Evolutionary conservation across 2,113 vertebrate species (phyloP).

Genomic region (Ptilorrhoa leucosticta): DNA sequence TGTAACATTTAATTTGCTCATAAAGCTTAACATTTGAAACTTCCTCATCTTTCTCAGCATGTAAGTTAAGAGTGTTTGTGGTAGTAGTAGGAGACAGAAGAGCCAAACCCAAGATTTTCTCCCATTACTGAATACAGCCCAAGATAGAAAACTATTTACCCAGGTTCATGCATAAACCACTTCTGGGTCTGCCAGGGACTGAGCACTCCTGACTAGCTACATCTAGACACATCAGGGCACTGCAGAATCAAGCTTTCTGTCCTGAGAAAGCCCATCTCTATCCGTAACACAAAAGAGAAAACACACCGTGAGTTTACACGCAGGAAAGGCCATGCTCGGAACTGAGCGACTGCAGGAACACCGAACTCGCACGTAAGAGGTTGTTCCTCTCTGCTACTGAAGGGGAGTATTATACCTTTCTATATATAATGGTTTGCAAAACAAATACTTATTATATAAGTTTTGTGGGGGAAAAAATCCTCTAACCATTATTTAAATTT

Average conservation of each 20-base stretch:
- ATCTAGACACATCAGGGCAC: neutral
- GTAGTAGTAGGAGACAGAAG: neutral
- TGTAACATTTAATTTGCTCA: neutral
- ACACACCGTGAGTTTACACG: neutral
- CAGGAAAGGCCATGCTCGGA: neutral
- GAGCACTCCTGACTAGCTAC: neutral
- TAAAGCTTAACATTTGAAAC: neutral
- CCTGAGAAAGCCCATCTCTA: neutral
- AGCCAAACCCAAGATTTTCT: neutral
- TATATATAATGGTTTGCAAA: neutral
- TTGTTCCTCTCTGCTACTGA: neutral
- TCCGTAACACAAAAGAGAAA: neutral
- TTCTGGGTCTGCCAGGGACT: neutral
- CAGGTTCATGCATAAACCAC: neutral
- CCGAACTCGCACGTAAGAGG: neutral
- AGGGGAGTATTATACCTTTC: neutral
- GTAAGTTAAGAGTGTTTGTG: neutral
- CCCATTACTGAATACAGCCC: neutral
- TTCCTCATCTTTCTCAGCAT: neutral
- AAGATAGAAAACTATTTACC: neutral
- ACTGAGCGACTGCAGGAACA: neutral
- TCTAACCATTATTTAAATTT: neutral
- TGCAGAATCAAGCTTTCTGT: neutral
- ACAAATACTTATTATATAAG: neutral
- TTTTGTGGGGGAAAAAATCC: fast-evolving